Evolutionary conservation across 2,888 invertebrate species (phyloP).

Genomic region (Leistus spinibarbis): DNA sequence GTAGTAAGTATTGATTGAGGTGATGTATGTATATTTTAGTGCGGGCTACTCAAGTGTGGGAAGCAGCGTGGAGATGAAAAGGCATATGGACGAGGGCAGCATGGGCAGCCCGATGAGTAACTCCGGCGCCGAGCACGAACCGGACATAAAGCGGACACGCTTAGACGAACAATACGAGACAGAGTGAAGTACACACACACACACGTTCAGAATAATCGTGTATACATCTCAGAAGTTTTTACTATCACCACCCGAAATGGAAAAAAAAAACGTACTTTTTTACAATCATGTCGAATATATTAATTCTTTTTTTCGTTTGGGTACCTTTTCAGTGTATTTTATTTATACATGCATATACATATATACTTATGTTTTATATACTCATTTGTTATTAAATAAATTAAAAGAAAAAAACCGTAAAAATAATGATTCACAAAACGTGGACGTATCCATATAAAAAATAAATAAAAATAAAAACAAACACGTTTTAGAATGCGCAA

Average conservation of each 20-base stretch:
- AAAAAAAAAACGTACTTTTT: not conserved
- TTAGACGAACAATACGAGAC: slow-evolving; percentile 53
- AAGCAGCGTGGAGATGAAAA: slow-evolving; percentile 52
- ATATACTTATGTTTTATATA: not conserved
- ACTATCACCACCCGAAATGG: slow-evolving; percentile 5
- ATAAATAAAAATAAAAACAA: no score
- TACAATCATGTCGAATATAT: slow-evolving; percentile 1
- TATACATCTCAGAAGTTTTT: slow-evolving; percentile 13
- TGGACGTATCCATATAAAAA: not conserved
- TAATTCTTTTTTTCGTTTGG: not conserved
- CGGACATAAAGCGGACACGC: slow-evolving; percentile 54
- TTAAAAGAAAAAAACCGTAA: not conserved
- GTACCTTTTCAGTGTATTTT: slow-evolving; percentile 6
- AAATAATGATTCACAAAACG: not conserved
- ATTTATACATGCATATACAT: slow-evolving; percentile 5
- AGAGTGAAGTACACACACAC: slow-evolving; percentile 48
- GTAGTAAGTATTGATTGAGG: not conserved
- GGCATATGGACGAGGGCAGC: slow-evolving; percentile 53
- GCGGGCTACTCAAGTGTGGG: slow-evolving; percentile 48
- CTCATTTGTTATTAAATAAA: slow-evolving; percentile 2
- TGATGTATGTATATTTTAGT: slow-evolving; percentile 34
- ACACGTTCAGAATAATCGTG: not conserved
- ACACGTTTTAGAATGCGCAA: not conserved
- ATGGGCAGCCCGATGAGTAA: slow-evolving; percentile 53
- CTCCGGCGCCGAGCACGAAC: slow-evolving; percentile 51